Evolutionary conservation across 2,797 vertebrate genomes (phyloP), one percentile per base, ranked within the genome.

Genomic region (Gobionotothen gibberifrons): DNA sequence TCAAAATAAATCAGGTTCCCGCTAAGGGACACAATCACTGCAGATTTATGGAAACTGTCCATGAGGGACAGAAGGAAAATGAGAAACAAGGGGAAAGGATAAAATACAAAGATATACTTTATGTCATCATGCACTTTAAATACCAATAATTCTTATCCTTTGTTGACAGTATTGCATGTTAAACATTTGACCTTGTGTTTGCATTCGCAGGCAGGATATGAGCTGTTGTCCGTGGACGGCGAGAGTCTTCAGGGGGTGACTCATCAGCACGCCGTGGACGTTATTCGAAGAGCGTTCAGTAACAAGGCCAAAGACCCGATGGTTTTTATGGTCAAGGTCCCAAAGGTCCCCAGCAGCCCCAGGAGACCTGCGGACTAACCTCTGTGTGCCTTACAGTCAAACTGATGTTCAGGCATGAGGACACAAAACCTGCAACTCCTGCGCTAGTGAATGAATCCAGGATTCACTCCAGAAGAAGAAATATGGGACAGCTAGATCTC

Each of bases 221-320:
- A 99, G 89, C 92, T 98, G 73, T 91, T 98, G 85, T 96, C 96
- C 0, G 96, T 98, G 82, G 98, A 99, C 0, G 96, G 96, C 4
- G 95, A 96, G 87, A 96, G 93, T 78, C 93, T 99, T 74, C 96
- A 97, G 88, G 95, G 96, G 1, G 96, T 97, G 79, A 97, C 96
- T 5, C 98, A 99, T 88, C 97, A 96, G 85, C 95, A 96, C 1
- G 98, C 98, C 0, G 98, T 99, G 85, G 96, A 97, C 29, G 92
- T 95, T 75, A 99, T 99, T 84, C 96, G 98, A 58, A 93, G 93
- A 74, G 94, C 96, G 5, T 99, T 98, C 89, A 95, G 96, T 79
- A 97, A 98, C 94, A 98, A 97, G 91, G 94, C 95, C 87, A 96
- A 94, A 92, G 97, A 98, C 76, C 96, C 96, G 15, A 98, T 99